These are phyloP conservation scores for Andricus curvator DNA, from an alignment of 2,888 invertebrate genomes.

Conservation along the genomic window DNA sequence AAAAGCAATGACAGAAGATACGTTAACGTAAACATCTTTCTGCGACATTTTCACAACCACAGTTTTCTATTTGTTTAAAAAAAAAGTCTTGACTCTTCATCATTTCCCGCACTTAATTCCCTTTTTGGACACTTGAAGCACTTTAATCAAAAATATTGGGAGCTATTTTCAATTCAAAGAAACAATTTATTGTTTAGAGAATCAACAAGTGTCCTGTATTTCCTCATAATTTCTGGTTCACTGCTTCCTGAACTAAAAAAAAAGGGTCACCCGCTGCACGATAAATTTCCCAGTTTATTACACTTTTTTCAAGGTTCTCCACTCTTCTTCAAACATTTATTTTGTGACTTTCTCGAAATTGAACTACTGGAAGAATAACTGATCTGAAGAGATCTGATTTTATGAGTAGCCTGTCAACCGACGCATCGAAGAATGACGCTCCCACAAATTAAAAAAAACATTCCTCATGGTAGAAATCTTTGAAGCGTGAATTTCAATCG, in stretches of 20 bases:
- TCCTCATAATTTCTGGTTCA: not conserved
- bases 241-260: not conserved
- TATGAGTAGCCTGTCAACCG: not conserved
- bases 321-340: not conserved
- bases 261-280: not conserved
- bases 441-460: not conserved
- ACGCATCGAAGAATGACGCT: not conserved
- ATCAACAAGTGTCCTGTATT: not conserved
- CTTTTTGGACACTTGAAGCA: not conserved
- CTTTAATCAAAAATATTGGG: not conserved
- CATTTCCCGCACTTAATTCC: not conserved
- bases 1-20: constrained; percentile 70
- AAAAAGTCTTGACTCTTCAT: not conserved
- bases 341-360: not conserved
- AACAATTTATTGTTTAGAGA: not conserved
- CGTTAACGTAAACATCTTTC: constrained; percentile 64
- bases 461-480: not conserved
- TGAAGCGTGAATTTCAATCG: not conserved
- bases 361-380: not conserved
- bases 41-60: not conserved
- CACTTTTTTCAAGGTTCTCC: not conserved
- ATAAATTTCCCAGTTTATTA: not conserved
- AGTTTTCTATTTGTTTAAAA: not conserved
- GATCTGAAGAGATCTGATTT: not conserved
- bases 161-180: not conserved